phyloP scores from a whole-genome alignment of 2,888 invertebrate species.

The Drosophila pseudotalamancana region DNA sequence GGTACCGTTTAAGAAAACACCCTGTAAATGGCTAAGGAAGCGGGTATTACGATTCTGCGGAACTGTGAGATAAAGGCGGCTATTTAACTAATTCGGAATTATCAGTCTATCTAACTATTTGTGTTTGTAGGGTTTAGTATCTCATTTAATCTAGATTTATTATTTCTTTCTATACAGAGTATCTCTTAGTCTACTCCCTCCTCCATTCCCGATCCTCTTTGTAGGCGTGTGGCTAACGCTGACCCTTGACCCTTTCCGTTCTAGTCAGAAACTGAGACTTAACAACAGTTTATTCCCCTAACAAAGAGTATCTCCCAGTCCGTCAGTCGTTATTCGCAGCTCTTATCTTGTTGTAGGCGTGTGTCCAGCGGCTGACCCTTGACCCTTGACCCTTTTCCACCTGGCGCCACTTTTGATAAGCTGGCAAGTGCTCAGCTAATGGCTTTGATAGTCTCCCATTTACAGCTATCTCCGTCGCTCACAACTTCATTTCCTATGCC shows the following conservation, averaged over 20 bases:
- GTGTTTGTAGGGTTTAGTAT: too few species aligned
- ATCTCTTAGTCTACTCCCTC: too few species aligned
- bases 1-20: constrained; percentile 43
- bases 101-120: too few species aligned
- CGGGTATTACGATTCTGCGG: not conserved
- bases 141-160: too few species aligned
- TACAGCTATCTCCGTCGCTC: constrained; percentile 19
- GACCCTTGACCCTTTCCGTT: too few species aligned
- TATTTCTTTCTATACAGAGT: too few species aligned
- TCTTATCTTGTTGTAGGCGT: constrained; percentile 49
- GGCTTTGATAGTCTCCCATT: constrained; percentile 37
- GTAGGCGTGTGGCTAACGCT: too few species aligned
- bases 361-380: constrained; percentile 20
- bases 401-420: constrained; percentile 68
- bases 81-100: not conserved
- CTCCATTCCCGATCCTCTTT: too few species aligned
- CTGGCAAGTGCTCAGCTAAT: constrained; percentile 49
- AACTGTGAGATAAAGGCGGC: not conserved
- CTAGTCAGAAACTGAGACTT: too few species aligned
- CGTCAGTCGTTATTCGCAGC: not conserved
- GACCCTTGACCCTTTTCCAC: constrained; percentile 53
- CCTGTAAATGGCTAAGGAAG: not conserved
- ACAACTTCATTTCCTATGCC: constrained; percentile 61
- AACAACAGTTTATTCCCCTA: too few species aligned
- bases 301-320: not conserved